Base-by-base conservation (phyloP, 2,888 invertebrate species). In the Notodonta dromedarius region DNA sequence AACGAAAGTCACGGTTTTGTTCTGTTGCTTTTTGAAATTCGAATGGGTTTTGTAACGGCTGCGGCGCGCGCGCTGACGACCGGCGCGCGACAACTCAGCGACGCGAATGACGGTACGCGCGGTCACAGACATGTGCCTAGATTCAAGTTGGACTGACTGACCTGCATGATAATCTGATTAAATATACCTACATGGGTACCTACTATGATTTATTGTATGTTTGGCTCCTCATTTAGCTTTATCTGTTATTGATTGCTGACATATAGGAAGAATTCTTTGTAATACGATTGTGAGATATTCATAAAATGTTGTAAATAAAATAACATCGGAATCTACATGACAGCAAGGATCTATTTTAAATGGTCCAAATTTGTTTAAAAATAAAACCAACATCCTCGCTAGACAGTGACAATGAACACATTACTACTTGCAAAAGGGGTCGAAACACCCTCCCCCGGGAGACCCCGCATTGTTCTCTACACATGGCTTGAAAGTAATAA, bases 121-220 rank as follows among this genome's bases (percentile, higher is more conserved):
- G 60, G 62, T 60, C 65, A 69, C 63, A 73, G 67, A 72, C 76
- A 74, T 76, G 74, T 81, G 84, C 78, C 85, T 87, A 85, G 82
- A 71, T 85, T 87, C 87, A 84, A 67, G 76, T 71, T 72, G 80
- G 67, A 85, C 83, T 71, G 76, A 83, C 77, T 87, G 87, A 88
- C 88, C 87, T 87, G 88, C 83, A 83, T 83, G 83, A 84, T 91
- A 91, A 92, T 92, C 90, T 87, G 89, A 90, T 90, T 90, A 90
- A 24, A 2, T 24, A 24, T 24, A 24, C 24, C 24, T 74, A 77
- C 72, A 79, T 73, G 32, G 14, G 16, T 16, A 50, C 50, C 9
- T 50, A 79, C 74, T 82, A 80, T 82, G 77, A 82, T 84, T 74
- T 82, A 82, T 85, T 82, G 81, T 74, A 68, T 74, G 73, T 81